Percentiles rank a stretch among this genome's conserved stretches.
These are phyloP conservation scores for Spodoptera picta DNA, from an alignment of 2,888 invertebrate species.

Conservation along the genomic window DNA sequence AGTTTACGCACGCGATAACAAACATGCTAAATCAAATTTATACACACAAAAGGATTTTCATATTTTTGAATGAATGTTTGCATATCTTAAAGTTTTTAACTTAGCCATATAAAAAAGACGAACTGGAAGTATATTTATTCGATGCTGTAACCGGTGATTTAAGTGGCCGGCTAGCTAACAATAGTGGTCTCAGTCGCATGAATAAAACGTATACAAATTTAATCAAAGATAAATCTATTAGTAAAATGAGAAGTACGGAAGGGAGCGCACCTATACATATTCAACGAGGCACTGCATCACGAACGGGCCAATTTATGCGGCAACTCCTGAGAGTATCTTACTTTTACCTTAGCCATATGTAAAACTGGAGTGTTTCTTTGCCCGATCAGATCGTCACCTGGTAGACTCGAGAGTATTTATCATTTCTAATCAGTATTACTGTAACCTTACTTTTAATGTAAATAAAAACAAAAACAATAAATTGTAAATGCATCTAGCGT, in stretches of 20 bases:
- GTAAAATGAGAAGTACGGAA: slow-evolving; percentile 89
- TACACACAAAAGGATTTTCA: slow-evolving; percentile 27
- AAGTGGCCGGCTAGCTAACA: slow-evolving; percentile 79
- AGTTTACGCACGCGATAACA: slow-evolving; percentile 38
- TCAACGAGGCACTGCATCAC: slow-evolving; percentile 88
- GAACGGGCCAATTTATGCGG: slow-evolving; percentile 87
- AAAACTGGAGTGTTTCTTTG: slow-evolving; percentile 85
- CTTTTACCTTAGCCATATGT: slow-evolving; percentile 85
- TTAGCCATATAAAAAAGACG: slow-evolving; percentile 42
- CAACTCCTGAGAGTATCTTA: slow-evolving; percentile 85
- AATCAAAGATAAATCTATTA: slow-evolving; percentile 89
- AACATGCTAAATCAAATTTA: slow-evolving; percentile 27
- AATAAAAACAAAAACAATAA: slow-evolving; percentile 30
- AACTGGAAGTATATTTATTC: slow-evolving; percentile 36
- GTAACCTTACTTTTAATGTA: slow-evolving; percentile 14
- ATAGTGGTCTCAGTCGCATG: slow-evolving; percentile 82
- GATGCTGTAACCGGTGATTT: slow-evolving; percentile 77
- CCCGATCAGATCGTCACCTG: slow-evolving; percentile 83
- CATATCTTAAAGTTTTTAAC: slow-evolving; percentile 32
- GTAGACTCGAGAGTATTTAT: slow-evolving; percentile 62
- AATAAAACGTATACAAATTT: slow-evolving; percentile 89
- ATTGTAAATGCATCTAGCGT: slow-evolving; percentile 59
- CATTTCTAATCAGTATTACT: slow-evolving; percentile 53
- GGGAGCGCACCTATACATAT: slow-evolving; percentile 88
- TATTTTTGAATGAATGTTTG: slow-evolving; percentile 35